These are phyloP conservation scores for Clarias pachynema DNA, from an alignment of 2,797 vertebrate genomes.

Conservation along the genomic window DNA sequence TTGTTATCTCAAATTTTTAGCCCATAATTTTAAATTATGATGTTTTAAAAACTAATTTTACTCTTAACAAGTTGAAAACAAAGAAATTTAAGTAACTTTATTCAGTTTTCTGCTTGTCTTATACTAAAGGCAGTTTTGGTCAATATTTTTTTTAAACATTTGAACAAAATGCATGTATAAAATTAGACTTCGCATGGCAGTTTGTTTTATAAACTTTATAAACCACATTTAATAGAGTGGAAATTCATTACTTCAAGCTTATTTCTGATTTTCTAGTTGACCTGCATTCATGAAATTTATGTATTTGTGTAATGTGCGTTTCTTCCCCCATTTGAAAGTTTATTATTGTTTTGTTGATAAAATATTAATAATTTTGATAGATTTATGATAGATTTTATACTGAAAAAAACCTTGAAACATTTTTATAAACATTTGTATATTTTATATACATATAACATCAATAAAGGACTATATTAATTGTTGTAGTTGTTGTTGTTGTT, in stretches of 20 bases:
- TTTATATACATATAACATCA: background rate
- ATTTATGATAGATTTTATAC: background rate
- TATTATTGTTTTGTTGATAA: background rate
- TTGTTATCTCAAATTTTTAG: background rate
- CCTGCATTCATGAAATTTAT: background rate
- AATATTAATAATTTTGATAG: background rate
- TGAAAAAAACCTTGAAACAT: background rate
- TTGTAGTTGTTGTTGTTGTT: background rate
- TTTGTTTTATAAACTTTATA: background rate
- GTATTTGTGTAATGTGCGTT: too few species aligned
- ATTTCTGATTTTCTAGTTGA: background rate
- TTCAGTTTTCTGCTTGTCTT: background rate
- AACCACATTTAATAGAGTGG: background rate
- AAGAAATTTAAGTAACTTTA: background rate
- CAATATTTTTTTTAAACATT: background rate
- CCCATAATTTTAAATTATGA: too few species aligned
- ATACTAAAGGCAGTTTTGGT: background rate
- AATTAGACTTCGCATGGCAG: background rate
- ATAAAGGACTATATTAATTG: background rate
- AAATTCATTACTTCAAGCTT: background rate
- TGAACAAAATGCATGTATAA: background rate
- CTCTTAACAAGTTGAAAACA: background rate
- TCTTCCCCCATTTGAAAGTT: background rate
- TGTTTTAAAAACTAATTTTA: background rate
- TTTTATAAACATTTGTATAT: background rate